Base-by-base conservation (phyloP, 2,888 invertebrate genomes). In the Microplitis manilae region DNA sequence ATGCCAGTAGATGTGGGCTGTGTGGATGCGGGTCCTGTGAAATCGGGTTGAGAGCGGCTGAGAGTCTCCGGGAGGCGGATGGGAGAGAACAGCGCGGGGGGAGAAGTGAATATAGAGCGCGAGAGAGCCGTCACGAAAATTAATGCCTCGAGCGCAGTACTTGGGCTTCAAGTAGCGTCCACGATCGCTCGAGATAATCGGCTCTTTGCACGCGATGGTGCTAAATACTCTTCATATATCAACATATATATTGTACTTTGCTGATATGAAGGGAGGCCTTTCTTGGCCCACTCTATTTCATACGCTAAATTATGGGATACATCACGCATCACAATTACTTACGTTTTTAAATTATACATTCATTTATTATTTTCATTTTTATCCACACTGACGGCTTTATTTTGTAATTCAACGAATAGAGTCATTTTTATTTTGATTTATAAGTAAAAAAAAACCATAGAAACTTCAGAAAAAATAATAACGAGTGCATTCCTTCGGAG, bases 161-260 rank as follows among this genome's bases (percentile, higher is more conserved):
- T 39, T 73, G 39, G 65, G 78, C 67, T 65, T 68, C 68, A 69
- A 78, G 75, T 78, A 77, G 75, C 75, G 73, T 80, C 78, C 17
- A 68, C 67, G 74, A 77, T 79, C 73, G 77, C 75, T 77, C 8
- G 68, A 75, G 80, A 80, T 79, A 79, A 79, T 79, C 76, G 78
- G 60, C 77, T 70, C 60, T 69, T 75, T 20, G 73, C 74, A 74
- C 76, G 78, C 75, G 70, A 79, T 61, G 64, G 77, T 41, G 40
- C 64, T 72, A 72, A 72, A 72, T 72, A 72, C 64, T 64, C 72
- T 20, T 50, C 50, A 50, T 50, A 50, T 50, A 50, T 50, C 50
- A 50, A 50, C 50, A 50, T 50, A 50, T 50, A 50, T 50, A 50
- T 50, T 30, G 30, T 30, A 50, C 50, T 50, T 13, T 50, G 50